Base-by-base conservation (phyloP, 2,888 invertebrate genomes). In the Antheraea assamensis region DNA sequence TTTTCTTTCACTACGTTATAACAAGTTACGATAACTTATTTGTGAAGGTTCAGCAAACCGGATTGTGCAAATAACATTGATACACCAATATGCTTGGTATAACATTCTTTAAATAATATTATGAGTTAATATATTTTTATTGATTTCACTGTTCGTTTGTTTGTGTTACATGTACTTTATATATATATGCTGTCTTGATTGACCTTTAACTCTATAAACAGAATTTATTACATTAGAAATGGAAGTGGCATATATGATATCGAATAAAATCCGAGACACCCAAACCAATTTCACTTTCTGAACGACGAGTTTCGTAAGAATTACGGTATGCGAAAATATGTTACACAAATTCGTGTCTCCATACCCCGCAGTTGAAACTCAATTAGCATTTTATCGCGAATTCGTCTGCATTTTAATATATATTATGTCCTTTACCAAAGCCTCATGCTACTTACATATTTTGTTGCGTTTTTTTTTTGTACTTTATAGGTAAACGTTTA, bases 21-120 rank as follows among this genome's bases (percentile, higher is more conserved):
- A 87, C 87, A 88, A 88, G 86, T 87, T 89, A 90, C 87, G 85
- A 90, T 89, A 90, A 87, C 86, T 87, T 90, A 89, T 89, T 91
- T 88, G 88, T 82, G 81, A 87, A 83, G 86, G 83, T 85, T 85
- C 85, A 86, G 83, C 82, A 87, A 87, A 85, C 88, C 85, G 77
- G 80, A 79, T 85, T 84, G 83, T 76, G 84, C 80, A 87, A 89
- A 89, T 87, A 88, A 85, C 82, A 87, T 83, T 85, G 84, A 86
- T 88, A 88, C 81, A 80, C 79, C 83, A 82, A 85, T 87, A 87
- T 85, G 79, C 79, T 77, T 82, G 80, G 78, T 84, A 86, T 85
- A 83, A 64, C 81, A 79, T 79, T 78, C 77, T 76, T 75, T 74
- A 80, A 83, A 79, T 75, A 79, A 70, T 55, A 31, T 73, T 70